Percentiles rank a stretch among this genome's conserved stretches.
These are phyloP conservation scores for Anguilla anguilla DNA, from an alignment of 2,797 vertebrate genomes.

Conservation along the genomic window DNA sequence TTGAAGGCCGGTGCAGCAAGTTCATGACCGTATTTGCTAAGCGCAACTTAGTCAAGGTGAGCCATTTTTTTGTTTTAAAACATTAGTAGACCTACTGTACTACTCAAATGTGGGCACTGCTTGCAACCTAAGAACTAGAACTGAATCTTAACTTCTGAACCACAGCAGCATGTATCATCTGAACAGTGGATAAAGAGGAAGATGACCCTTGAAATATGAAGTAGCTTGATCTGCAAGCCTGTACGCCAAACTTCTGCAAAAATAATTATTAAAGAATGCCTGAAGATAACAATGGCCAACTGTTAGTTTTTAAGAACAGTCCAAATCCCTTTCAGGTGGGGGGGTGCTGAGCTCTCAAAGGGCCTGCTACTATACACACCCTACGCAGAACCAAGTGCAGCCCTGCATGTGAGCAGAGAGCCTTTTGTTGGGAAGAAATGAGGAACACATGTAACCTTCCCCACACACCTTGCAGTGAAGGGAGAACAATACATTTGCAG, in stretches of 20 bases:
- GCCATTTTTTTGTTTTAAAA: not conserved
- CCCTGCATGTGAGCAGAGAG: not conserved
- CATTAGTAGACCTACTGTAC: not conserved
- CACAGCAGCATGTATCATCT: not conserved
- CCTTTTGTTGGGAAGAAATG: not conserved
- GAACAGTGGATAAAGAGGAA: not conserved
- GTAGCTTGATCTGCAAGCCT: not conserved
- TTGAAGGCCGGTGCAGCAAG: not conserved
- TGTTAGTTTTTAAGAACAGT: not conserved
- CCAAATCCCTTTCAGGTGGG: not conserved
- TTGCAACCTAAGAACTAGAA: not conserved
- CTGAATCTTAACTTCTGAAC: not conserved
- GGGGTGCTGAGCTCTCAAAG: not conserved
- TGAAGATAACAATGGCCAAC: not conserved
- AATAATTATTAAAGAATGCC: not conserved
- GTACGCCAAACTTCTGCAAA: not conserved
- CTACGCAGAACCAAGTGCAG: not conserved
- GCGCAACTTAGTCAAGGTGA: not conserved
- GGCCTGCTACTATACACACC: not conserved
- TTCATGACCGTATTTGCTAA: not conserved
- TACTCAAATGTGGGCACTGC: not conserved
- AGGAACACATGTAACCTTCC: slow-evolving; percentile 16
- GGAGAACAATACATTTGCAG: not conserved
- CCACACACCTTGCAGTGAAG: slow-evolving; percentile 4
- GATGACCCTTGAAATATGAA: not conserved